Base-by-base conservation (phyloP, 2,113 vertebrate genomes). In the Leucoraja erinaceus region DNA sequence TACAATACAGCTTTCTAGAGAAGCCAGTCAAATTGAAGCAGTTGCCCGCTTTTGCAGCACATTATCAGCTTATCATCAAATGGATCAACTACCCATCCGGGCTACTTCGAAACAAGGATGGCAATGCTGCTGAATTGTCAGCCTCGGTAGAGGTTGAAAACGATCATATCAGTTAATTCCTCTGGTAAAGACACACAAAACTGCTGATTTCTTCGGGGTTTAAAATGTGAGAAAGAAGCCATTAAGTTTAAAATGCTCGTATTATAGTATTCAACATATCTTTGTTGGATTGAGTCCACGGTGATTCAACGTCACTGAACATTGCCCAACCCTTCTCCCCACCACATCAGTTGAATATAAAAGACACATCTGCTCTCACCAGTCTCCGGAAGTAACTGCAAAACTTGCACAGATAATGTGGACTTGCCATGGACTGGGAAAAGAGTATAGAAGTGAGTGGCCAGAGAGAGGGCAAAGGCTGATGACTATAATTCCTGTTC, bases 361-460 rank as follows among this genome's bases (percentile, higher is more conserved):
- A 91, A 91, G 90, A 63, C 10, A 63, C 88, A 68, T 54, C 90
- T 47, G 38, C 90, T 63, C 56, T 91, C 66, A 54, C 16, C 38
- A 25, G 47, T 47, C 78, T 83, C 56, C 25, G n/a, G 83, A 1
- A 31, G 28, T 31, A 31, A 14, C 83, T 31, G 59, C 83, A 86
- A 86, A 61, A 14, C 22, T n/a, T 86, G 12, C 54, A 61, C 81
- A 86, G 56, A 0, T 63, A 86, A 61, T 86, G 28, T 91, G 90
- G 47, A 91, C 33, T 90, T 72, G 33, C 20, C 31, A 72, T 47
- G 6, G 11, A 54, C 8, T 47, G 7, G 68, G 20, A 56, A n/a
- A 90, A 14, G 70, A 63, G 38, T 11, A 38, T 7, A 72, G 33
- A 22, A 59, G 38, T 72, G 18, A 54, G 68, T 91, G 31, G 22